These are phyloP conservation scores for Colletes collaris DNA, from an alignment of 2,888 invertebrate species.

Conservation along the genomic window DNA sequence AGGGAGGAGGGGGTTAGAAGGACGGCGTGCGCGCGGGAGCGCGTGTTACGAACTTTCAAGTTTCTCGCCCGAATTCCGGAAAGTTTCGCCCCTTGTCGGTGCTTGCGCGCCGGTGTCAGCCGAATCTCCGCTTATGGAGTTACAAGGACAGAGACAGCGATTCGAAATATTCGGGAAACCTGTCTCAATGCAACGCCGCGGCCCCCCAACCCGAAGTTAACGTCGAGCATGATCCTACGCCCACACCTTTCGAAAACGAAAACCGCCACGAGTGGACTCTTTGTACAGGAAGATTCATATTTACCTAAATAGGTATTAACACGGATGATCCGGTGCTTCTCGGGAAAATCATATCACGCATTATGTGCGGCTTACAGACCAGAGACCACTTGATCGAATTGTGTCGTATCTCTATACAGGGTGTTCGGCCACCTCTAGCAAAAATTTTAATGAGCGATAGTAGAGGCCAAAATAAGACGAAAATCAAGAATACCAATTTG, in stretches of 20 bases:
- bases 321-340: conserved; percentile 78
- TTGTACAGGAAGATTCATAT: no score
- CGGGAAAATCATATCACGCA: conserved; percentile 71
- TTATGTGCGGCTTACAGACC: conserved; percentile 70
- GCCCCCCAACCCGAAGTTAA: not conserved
- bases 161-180: conserved; percentile 27
- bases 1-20: no score
- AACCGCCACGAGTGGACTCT: no score
- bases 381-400: conserved; percentile 23
- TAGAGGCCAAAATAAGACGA: no score
- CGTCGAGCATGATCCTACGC: not conserved
- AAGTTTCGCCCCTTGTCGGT: conserved; percentile 42
- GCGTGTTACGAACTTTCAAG: conserved; percentile 51
- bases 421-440: no score
- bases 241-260: no score
- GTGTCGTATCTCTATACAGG: no score
- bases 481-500: no score
- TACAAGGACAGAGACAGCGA: conserved; percentile 15
- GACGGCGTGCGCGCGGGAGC: not conserved
- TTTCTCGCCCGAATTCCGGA: conserved; percentile 49
- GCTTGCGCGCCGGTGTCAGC: conserved; percentile 17
- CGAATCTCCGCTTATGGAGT: conserved; percentile 28
- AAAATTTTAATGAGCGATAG: no score
- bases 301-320: no score
- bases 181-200: conserved; percentile 7